Evolutionary conservation across 2,888 invertebrate genomes (phyloP), one percentile per base, ranked within the genome.

Genomic region (Nomada goodeniana): DNA sequence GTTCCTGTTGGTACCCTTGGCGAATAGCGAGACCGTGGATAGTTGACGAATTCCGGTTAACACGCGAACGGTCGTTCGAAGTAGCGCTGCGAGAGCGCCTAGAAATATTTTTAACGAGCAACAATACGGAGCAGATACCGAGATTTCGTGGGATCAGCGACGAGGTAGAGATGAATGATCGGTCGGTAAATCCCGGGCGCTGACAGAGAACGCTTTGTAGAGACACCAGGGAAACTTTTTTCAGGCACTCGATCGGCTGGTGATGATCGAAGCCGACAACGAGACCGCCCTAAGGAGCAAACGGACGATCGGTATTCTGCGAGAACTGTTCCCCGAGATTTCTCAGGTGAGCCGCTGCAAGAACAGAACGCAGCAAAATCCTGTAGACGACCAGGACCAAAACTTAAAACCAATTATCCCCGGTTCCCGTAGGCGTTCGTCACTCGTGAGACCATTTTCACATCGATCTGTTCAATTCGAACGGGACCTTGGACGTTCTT

Each of bases 281-380:
- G 95, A 96, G 92, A 94, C 96, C 86, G 95, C 96, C 92, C 96
- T 96, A 88, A 95, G 97, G 91, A 96, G 96, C 94, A 97, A 97
- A 94, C 95, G 97, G 92, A 97, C 97, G 88, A 96, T 97, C 91
- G 97, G 97, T 89, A 95, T 97, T 91, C 95, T 97, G 87, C 95
- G 97, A 77, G 96, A 96, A 91, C 95, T 97, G 79, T 97, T 97
- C 94, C 97, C 97, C 55, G 95, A 95, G 76, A 95, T 97, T 89
- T 96, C 97, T 84, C 96, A 97, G 96, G 97, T 97, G 95, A 94
- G 92, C 88, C 80, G 83, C 82, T 70, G 82, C 76, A 63, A 61
- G 80, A 80, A 65, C 65, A 81, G 67, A 81, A 29, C 64, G 70
- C 61, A 79, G 63, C 57, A 36, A 88, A 88, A 83, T 85, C 86